phyloP scores from a whole-genome alignment of 1,140 invertebrate genomes.

The Samia ricini region DNA sequence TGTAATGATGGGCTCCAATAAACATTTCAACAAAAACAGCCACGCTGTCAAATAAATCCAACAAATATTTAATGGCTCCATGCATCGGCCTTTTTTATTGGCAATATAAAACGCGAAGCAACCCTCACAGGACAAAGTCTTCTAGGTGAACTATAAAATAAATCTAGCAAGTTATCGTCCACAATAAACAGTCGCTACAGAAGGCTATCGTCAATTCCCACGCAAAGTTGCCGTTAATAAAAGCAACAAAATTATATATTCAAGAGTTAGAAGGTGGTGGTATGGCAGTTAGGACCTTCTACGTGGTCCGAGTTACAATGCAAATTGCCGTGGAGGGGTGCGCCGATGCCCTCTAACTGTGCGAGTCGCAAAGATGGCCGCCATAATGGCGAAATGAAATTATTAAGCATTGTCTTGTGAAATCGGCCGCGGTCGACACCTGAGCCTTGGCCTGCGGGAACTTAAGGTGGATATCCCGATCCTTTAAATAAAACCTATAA shows the following conservation, averaged over 20 bases:
- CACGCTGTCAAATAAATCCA: conserved; percentile 67
- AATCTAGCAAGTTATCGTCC: conserved; percentile 74
- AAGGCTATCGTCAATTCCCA: conserved; percentile 74
- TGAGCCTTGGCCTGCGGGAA: conserved; percentile 51
- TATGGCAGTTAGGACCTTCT: conserved; percentile 70
- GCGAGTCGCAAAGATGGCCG: conserved; percentile 74
- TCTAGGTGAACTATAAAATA: conserved; percentile 70
- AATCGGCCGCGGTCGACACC: conserved; percentile 76
- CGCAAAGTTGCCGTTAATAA: conserved; percentile 75
- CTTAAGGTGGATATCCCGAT: conserved; percentile 52
- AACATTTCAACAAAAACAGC: conserved; percentile 65
- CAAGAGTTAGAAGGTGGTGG: conserved; percentile 74
- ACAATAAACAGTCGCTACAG: conserved; percentile 73
- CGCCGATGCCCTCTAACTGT: conserved; percentile 73
- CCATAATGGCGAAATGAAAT: conserved; percentile 76
- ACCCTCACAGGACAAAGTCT: conserved; percentile 61
- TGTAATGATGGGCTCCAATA: conserved; percentile 54
- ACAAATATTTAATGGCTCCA: conserved; percentile 71
- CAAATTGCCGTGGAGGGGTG: conserved; percentile 73
- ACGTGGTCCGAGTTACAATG: conserved; percentile 76
- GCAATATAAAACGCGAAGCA: conserved; percentile 59
- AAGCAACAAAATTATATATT: conserved; percentile 78
- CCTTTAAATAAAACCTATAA: neutral
- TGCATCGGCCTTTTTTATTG: conserved; percentile 68
- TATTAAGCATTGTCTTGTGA: conserved; percentile 77